These are phyloP conservation scores for Dendroctonus ponderosae DNA, from an alignment of 1,140 invertebrate species.

Conservation along the genomic window DNA sequence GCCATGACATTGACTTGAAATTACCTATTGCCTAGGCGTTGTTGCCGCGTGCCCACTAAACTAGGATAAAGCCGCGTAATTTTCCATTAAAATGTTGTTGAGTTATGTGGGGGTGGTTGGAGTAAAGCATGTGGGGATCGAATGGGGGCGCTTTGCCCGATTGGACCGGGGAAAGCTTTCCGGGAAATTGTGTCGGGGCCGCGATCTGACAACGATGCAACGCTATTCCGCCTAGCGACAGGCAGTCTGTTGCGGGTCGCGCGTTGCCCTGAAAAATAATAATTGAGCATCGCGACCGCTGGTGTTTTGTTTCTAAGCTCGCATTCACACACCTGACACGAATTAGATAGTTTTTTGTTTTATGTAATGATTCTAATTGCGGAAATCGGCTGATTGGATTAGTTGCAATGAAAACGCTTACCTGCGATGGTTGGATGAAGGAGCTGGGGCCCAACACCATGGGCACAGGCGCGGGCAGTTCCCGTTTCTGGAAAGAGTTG, in stretches of 20 bases:
- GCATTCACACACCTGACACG: slow-evolving; percentile 20
- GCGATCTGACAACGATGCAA: slow-evolving; percentile 14
- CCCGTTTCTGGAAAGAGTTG: slow-evolving; percentile 54
- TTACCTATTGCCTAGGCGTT: slow-evolving; percentile 8
- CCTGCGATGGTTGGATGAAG: slow-evolving; percentile 58
- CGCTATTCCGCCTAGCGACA: slow-evolving; percentile 30
- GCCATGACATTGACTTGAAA: slow-evolving; percentile 31
- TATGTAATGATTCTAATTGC: too few relatives aligned
- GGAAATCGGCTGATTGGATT: too few relatives aligned
- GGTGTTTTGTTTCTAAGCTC: slow-evolving; percentile 20
- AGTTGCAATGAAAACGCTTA: slow-evolving; percentile 47
- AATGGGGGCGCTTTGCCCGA: too few relatives aligned
- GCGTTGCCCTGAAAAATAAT: slow-evolving; percentile 31
- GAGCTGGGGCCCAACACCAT: slow-evolving; percentile 58
- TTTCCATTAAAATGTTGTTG: too few relatives aligned
- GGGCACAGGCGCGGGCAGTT: slow-evolving; percentile 56
- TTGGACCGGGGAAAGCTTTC: not conserved
- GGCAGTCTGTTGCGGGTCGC: slow-evolving; percentile 27
- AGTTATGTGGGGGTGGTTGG: too few relatives aligned
- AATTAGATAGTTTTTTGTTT: not conserved
- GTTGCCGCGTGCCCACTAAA: slow-evolving; percentile 1
- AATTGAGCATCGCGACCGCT: slow-evolving; percentile 18
- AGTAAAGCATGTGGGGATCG: too few relatives aligned
- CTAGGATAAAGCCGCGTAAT: too few relatives aligned
- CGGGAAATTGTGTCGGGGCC: not conserved